Evolutionary conservation across 1,140 invertebrate genomes (phyloP).

Genomic region (Rhizoglyphus robini): DNA sequence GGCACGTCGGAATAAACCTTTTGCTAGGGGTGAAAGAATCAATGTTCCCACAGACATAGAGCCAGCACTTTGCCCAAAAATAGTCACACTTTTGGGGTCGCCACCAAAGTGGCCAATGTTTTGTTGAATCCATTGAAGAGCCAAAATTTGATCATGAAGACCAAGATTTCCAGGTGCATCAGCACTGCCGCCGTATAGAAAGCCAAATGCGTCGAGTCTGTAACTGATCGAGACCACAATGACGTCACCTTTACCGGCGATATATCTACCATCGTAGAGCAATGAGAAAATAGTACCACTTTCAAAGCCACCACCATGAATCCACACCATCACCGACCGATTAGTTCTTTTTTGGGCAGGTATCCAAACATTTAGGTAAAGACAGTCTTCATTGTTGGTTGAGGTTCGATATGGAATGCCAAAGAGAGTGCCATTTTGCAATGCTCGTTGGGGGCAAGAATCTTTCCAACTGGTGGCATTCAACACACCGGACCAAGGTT

Average conservation of each 20-base stretch:
- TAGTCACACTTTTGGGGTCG: conserved; percentile 45
- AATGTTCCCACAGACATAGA: background rate
- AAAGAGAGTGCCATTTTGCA: conserved; percentile 10
- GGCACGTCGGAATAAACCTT: conserved; percentile 6
- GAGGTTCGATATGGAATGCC: too few relatives aligned
- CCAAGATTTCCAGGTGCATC: conserved; percentile 90
- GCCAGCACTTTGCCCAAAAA: conserved; percentile 39
- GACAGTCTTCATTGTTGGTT: conserved; percentile 32
- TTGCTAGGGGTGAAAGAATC: background rate
- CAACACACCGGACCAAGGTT: background rate
- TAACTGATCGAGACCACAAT: conserved; percentile 91
- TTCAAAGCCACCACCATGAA: conserved; percentile 31
- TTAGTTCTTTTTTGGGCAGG: conserved; percentile 23
- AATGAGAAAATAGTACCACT: conserved; percentile 56
- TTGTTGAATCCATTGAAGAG: conserved; percentile 65
- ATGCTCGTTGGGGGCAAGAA: conserved; percentile 22
- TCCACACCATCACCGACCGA: conserved; percentile 28
- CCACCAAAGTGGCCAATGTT: conserved; percentile 67
- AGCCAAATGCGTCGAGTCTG: conserved; percentile 76
- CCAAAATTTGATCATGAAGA: conserved; percentile 84
- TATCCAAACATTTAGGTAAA: conserved; percentile 37
- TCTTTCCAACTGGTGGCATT: background rate
- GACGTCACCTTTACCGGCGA: conserved; percentile 82
- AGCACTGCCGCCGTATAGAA: conserved; percentile 65
- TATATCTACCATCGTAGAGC: conserved; percentile 71